phyloP scores from a whole-genome alignment of 37 sponge, comb jelly and placozoan species.

The Tethya wilhelma region DNA sequence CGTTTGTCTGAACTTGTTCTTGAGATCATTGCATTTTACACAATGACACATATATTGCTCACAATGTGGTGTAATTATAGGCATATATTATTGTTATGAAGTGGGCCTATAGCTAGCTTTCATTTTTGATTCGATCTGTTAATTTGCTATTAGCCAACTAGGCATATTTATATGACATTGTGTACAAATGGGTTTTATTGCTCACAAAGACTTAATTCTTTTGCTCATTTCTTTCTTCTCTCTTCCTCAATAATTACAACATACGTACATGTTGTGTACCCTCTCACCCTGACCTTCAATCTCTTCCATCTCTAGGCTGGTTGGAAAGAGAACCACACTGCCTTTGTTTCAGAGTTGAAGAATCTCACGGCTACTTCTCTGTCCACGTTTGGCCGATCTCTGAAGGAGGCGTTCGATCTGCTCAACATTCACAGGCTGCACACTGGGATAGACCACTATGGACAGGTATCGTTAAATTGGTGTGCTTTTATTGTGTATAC shows the following conservation, averaged over 20 bases:
- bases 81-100: too few relatives aligned
- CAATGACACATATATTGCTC: too few relatives aligned
- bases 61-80: too few relatives aligned
- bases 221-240: neutral
- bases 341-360: conserved; percentile 83
- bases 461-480: conserved; percentile 62
- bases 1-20: too few relatives aligned
- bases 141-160: too few relatives aligned
- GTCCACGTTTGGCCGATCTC: conserved; percentile 72
- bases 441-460: conserved; percentile 97
- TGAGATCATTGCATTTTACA: too few relatives aligned
- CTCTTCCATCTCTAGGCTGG: conserved; percentile 81
- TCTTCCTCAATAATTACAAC: neutral
- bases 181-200: too few relatives aligned
- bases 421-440: conserved; percentile 91
- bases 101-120: too few relatives aligned
- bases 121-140: too few relatives aligned
- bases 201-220: too few relatives aligned
- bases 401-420: conserved; percentile 84
- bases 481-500: neutral
- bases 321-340: conserved; percentile 88
- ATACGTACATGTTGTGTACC: neutral
- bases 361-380: conserved; percentile 72
- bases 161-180: too few relatives aligned
- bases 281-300: neutral